phyloP scores from a whole-genome alignment of 2,113 vertebrate genomes.

The Ariopsis seemanni region DNA sequence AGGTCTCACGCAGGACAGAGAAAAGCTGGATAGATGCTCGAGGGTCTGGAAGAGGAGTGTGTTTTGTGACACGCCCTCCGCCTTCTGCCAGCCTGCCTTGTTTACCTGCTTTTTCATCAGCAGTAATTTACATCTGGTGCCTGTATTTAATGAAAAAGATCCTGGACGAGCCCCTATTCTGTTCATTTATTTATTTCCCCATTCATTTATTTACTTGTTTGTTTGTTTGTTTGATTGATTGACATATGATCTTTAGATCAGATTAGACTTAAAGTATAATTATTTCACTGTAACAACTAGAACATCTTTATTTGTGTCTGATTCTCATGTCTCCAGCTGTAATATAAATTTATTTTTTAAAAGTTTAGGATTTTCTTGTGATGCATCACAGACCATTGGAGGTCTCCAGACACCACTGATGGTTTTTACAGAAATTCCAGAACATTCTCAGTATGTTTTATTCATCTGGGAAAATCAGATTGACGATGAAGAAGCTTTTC shows the following conservation, averaged over 20 bases:
- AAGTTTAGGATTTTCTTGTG: not conserved
- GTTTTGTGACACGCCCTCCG: too few species aligned
- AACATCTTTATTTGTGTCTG: not conserved
- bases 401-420: not conserved
- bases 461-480: not conserved
- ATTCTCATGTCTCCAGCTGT: not conserved
- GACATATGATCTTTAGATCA: too few species aligned
- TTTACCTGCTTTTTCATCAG: too few species aligned
- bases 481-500: too few species aligned
- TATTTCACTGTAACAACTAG: not conserved
- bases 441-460: not conserved
- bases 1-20: not conserved
- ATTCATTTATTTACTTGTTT: not conserved
- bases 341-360: not conserved
- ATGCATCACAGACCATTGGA: not conserved
- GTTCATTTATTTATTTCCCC: not conserved
- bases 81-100: too few species aligned
- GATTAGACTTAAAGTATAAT: not conserved
- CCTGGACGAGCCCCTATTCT: too few species aligned
- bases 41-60: not conserved
- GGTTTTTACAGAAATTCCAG: not conserved
- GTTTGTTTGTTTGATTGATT: not conserved
- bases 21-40: not conserved
- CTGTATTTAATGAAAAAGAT: too few species aligned
- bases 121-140: too few species aligned